These are phyloP conservation scores for Sus cebifrons DNA, from an alignment of 2,797 vertebrate genomes.

Conservation along the genomic window DNA sequence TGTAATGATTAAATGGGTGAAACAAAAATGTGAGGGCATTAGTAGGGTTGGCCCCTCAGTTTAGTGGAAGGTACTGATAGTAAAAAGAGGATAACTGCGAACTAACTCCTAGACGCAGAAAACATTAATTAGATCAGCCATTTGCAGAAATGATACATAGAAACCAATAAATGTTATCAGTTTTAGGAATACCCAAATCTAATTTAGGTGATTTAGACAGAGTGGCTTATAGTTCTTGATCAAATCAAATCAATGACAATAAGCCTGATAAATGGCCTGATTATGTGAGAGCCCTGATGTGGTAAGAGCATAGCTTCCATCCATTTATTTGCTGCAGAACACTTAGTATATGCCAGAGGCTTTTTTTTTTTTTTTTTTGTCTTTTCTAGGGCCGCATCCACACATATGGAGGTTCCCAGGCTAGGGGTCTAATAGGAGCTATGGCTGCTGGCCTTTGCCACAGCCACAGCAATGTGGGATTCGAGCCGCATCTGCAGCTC, in stretches of 20 bases:
- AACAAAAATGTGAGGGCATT: not conserved
- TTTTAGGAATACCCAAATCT: not conserved
- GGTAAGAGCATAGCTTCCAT: not conserved
- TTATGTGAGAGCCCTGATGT: not conserved
- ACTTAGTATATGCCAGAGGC: not conserved
- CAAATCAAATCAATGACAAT: not conserved
- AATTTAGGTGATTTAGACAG: not conserved
- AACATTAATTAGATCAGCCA: constrained; percentile 13
- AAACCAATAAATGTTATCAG: not conserved
- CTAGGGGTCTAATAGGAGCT: too few species aligned
- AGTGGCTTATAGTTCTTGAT: not conserved
- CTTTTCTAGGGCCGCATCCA: too few species aligned
- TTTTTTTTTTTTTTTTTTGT: not conserved
- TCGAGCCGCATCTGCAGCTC: too few species aligned
- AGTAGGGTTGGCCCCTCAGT: not conserved
- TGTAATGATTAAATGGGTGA: constrained; percentile 34
- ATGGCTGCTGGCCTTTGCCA: too few species aligned
- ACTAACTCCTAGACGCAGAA: not conserved
- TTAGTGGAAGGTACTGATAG: not conserved
- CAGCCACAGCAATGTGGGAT: too few species aligned
- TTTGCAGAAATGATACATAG: constrained; percentile 14
- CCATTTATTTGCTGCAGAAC: not conserved
- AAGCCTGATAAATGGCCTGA: not conserved
- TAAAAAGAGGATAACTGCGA: not conserved
- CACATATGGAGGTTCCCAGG: too few species aligned